Evolutionary conservation across 2,888 invertebrate species (phyloP).

Genomic region (Agrochola macilenta): DNA sequence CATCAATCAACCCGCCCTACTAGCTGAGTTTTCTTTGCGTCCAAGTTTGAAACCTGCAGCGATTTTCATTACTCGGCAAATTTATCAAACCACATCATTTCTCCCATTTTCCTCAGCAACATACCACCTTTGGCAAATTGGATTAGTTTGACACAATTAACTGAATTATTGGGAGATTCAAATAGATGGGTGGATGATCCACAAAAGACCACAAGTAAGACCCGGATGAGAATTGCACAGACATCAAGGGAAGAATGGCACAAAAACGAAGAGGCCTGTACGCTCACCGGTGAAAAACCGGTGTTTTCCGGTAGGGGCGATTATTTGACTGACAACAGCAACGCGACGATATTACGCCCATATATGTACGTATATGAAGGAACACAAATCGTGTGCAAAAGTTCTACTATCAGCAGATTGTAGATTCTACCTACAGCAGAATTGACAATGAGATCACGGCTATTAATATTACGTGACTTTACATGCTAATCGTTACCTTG

Average conservation of each 20-base stretch:
- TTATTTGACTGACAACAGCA: neutral
- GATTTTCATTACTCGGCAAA: conserved; percentile 1
- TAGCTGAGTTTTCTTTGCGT: conserved; percentile 49
- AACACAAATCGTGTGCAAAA: conserved; percentile 43
- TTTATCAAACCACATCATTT: neutral
- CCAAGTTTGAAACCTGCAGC: conserved; percentile 47
- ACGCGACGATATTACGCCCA: neutral
- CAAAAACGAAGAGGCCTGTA: neutral
- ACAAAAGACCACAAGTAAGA: neutral
- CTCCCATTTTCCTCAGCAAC: too few relatives aligned
- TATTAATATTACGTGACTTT: conserved; percentile 1
- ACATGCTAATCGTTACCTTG: conserved; percentile 4
- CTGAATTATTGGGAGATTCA: neutral
- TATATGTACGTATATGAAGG: neutral
- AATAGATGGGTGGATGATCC: neutral
- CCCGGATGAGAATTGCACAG: neutral
- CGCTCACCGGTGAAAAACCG: neutral
- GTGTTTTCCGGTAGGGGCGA: too few relatives aligned
- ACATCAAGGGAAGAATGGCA: neutral
- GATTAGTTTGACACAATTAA: neutral
- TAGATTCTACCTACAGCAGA: neutral
- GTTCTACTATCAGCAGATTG: conserved; percentile 28
- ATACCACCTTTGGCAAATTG: neutral
- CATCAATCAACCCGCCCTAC: conserved; percentile 86
- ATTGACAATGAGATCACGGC: conserved; percentile 16